Evolutionary conservation across 2,888 invertebrate genomes (phyloP), one percentile per base, ranked within the genome.

Genomic region (Caenorhabditis doughertyi): DNA sequence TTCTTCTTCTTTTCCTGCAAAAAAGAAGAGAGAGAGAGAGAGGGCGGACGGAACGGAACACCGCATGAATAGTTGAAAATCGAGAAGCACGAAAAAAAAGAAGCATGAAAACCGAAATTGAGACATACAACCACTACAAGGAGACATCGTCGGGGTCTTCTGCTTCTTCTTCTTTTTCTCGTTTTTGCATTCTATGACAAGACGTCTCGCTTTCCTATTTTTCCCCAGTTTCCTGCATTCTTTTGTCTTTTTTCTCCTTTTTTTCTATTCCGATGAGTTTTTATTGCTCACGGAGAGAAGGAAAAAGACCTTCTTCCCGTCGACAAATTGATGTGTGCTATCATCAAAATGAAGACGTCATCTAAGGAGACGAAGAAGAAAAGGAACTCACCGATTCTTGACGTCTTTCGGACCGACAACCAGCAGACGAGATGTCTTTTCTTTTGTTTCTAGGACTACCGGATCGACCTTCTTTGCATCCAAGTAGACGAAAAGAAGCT

Each of bases 351-450:
- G 62, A n/a, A n/a, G 58, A 42, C 53, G 70, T 47, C 58, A 53
- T 42, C 53, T 21, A 47, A 25, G 42, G 39, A 39, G 58, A 29
- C 25, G 21, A 42, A 35, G 25, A 51, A 21, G 65, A 56, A 42
- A 18, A 64, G 65, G 49, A 58, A 73, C 82, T 64, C 62, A 87
- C 87, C 84, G 81, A 47, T 79, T 65, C 67, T 87, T 87, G 79
- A 87, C 79, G 77, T 87, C 87, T 68, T 84, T 84, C n/a, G 87
- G 87, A 35, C 86, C 85, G 58, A 85, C 86, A 67, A 87, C 81
- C 68, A 87, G 80, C 56, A 87, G 84, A 44, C 82, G 70, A 13
- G 81, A 60, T 49, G 53, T 25, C 68, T 84, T 73, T 51, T 86
- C 85, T 55, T 84, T 84, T 44, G 86, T 86, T 56, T 84, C 85